phyloP scores from a whole-genome alignment of 2,113 vertebrate species.

The Glareola pratincola region DNA sequence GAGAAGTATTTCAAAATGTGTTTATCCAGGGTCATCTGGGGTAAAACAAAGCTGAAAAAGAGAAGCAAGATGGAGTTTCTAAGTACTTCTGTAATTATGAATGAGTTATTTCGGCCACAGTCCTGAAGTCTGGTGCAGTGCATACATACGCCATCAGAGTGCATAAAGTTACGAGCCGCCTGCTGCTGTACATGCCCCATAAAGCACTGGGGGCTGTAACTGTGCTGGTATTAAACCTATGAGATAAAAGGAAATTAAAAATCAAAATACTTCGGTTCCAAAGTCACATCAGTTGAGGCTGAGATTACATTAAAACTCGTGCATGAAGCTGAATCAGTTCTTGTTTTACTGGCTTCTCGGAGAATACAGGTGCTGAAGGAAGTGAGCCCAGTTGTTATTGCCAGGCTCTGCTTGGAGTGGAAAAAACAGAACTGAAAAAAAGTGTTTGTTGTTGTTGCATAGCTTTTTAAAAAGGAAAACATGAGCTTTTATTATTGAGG shows the following conservation, averaged over 20 bases:
- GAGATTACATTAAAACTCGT: background rate
- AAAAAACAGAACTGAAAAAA: background rate
- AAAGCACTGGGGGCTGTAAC: background rate
- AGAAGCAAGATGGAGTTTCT: background rate
- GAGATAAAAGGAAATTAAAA: slow-evolving; percentile 13
- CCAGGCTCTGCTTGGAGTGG: background rate
- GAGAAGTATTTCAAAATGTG: background rate
- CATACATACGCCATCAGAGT: background rate
- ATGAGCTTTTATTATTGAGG: background rate
- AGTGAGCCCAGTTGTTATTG: background rate
- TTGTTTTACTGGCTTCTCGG: slow-evolving; percentile 19
- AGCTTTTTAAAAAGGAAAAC: background rate
- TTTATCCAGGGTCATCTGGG: background rate
- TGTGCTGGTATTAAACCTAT: background rate
- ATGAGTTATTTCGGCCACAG: background rate
- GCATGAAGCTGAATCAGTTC: background rate
- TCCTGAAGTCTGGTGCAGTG: background rate
- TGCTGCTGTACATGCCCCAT: background rate
- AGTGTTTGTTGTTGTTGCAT: background rate
- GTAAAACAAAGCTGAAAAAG: background rate
- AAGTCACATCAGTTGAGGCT: background rate
- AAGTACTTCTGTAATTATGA: background rate
- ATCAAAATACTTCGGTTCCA: background rate
- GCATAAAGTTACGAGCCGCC: background rate
- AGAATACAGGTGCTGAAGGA: slow-evolving; percentile 37